Percentiles rank a stretch among this genome's conserved stretches.
These are phyloP conservation scores for Anthrax anthrax DNA, from an alignment of 2,888 invertebrate species.

Conservation along the genomic window DNA sequence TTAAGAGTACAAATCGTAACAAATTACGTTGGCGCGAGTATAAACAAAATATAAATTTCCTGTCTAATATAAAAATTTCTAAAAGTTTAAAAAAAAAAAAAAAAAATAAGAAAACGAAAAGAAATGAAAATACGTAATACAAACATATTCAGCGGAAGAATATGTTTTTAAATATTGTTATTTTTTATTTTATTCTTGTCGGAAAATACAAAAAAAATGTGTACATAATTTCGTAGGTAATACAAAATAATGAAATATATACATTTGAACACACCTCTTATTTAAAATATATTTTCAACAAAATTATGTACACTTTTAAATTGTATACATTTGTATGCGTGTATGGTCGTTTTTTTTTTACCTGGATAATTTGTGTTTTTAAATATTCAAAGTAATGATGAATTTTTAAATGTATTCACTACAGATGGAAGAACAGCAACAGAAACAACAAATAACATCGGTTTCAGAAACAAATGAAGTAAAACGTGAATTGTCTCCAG, in stretches of 20 bases:
- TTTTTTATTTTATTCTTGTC: background rate
- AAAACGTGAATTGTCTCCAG: background rate
- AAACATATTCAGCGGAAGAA: background rate
- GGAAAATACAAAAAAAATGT: background rate
- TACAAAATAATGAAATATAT: no score
- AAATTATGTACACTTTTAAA: no score
- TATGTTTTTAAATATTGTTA: background rate
- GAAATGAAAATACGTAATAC: background rate
- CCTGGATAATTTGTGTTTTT: background rate
- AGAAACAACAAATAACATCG: constrained; percentile 11
- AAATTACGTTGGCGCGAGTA: no score
- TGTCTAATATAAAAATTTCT: no score
- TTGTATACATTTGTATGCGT: no score
- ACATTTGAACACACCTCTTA: no score
- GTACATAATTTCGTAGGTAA: background rate
- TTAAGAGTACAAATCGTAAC: no score
- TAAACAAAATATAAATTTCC: no score
- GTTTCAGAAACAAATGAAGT: background rate
- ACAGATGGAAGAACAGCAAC: constrained; percentile 12
- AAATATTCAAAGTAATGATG: no score
- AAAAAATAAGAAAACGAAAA: no score
- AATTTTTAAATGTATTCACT: background rate
- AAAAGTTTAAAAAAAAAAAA: no score
- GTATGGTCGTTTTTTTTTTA: background rate
- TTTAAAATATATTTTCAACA: no score